Evolutionary conservation across 1,140 invertebrate genomes (phyloP), one percentile per base, ranked within the genome.

Genomic region (Drosophila sulfurigaster): DNA sequence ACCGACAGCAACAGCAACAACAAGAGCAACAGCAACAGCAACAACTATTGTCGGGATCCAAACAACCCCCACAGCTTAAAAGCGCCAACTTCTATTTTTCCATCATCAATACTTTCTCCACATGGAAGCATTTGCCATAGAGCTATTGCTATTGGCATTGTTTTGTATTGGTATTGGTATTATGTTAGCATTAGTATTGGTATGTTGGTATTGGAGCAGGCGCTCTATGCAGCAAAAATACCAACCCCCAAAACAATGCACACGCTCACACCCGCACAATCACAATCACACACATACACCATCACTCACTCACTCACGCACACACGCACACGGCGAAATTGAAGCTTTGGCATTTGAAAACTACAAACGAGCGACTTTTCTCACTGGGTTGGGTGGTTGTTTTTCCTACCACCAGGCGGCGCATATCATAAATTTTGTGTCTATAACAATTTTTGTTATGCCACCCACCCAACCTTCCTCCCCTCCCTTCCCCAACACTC

Each of bases 41-140:
- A 32, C 68, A 75, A 82, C 51, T 74, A 68, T 73, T 59, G 64
- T 76, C 49, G 63, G 45, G 56, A 54, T 72, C 68, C 74, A 78
- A 82, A 82, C 79, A 81, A 81, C 79, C 75, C 79, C 83, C 82
- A 81, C 73, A 88, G 81, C 85, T 89, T 89, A 89, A 90, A 88
- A 88, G 81, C 81, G 85, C 86, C 86, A 88, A 89, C 86, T 89
- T 85, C 85, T 88, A 88, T 89, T 89, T 88, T 88, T 89, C 85
- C 85, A 73, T 89, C 81, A 88, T 89, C 85, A 88, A 89, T 90
- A 89, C 86, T 68, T 85, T 75, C 65, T 71, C 52, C 54, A 76
- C 62, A 67, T 64, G 76, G 66, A 75, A 57, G 51, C 76, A 76
- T 64, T 52, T 73, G 78, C 63, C 67, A 65, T 73, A 25, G 20